These are phyloP conservation scores for Siderastrea siderea DNA, from an alignment of 92 coral and sea anemone species.

Conservation along the genomic window DNA sequence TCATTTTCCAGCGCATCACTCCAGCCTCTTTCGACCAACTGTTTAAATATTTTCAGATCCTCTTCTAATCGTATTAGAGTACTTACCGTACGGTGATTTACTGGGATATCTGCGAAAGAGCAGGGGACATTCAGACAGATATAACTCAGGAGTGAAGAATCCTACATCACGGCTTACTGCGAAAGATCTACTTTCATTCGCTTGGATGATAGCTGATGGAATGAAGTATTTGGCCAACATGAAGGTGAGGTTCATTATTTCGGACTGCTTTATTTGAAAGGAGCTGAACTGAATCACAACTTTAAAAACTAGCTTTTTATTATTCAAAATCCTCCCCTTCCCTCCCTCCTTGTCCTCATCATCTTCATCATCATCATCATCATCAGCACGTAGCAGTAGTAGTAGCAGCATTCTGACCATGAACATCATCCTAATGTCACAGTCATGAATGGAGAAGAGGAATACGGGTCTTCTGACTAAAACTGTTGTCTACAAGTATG, in stretches of 20 bases:
- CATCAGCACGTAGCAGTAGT: too few relatives aligned
- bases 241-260: slow-evolving; percentile 42
- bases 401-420: too few relatives aligned
- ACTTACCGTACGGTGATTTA: slow-evolving; percentile 78
- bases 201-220: slow-evolving; percentile 88
- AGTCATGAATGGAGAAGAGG: too few relatives aligned
- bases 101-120: slow-evolving; percentile 78
- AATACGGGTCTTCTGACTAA: too few relatives aligned
- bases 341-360: background rate
- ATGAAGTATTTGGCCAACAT: slow-evolving; percentile 69
- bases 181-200: slow-evolving; percentile 57
- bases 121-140: slow-evolving; percentile 72
- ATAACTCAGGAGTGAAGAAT: slow-evolving; percentile 71
- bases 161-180: slow-evolving; percentile 59
- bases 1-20: background rate
- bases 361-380: background rate
- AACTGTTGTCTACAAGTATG: too few relatives aligned
- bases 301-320: background rate
- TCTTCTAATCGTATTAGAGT: slow-evolving; percentile 38
- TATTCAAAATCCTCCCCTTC: background rate
- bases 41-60: slow-evolving; percentile 3
- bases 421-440: too few relatives aligned
- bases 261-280: too few relatives aligned
- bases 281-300: too few relatives aligned
- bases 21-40: too few relatives aligned